These are phyloP conservation scores for Myiagra hebetior DNA, from an alignment of 2,113 vertebrate species.

Conservation along the genomic window DNA sequence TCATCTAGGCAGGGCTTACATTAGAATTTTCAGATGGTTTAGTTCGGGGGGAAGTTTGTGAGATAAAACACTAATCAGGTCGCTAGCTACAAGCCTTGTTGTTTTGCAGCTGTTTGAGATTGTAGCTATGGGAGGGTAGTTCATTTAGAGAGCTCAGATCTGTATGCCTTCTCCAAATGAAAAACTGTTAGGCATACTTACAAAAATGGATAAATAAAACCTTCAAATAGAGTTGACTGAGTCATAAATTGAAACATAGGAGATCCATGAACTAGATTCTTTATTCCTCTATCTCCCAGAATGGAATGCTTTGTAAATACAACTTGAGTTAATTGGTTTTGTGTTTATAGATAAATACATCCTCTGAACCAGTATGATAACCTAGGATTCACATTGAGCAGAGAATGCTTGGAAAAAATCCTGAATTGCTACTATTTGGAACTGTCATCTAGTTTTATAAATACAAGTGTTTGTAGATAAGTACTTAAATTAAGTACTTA, in stretches of 20 bases:
- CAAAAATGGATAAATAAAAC: background rate
- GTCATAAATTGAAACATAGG: background rate
- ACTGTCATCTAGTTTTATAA: background rate
- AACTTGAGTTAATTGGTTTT: background rate
- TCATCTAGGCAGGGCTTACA: background rate
- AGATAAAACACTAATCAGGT: background rate
- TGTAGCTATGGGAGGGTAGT: background rate
- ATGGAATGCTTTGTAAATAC: background rate
- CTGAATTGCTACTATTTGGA: background rate
- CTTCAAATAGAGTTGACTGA: background rate
- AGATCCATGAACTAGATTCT: background rate
- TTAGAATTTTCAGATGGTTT: background rate
- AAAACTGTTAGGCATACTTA: background rate
- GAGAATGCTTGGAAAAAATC: background rate
- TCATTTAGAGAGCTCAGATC: background rate
- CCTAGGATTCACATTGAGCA: background rate
- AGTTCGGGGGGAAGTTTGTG: fast-evolving
- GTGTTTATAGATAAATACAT: background rate
- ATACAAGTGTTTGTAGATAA: background rate
- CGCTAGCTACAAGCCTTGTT: background rate
- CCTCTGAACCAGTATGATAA: background rate
- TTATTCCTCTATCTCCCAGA: background rate
- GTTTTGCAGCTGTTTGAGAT: background rate
- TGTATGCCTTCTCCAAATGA: background rate
- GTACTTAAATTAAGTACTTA: background rate